A percentile compares a stretch with the other conserved stretches of the same genome.
phyloP scores from a whole-genome alignment of 2,797 vertebrate species.

The Diceros bicornis region DNA sequence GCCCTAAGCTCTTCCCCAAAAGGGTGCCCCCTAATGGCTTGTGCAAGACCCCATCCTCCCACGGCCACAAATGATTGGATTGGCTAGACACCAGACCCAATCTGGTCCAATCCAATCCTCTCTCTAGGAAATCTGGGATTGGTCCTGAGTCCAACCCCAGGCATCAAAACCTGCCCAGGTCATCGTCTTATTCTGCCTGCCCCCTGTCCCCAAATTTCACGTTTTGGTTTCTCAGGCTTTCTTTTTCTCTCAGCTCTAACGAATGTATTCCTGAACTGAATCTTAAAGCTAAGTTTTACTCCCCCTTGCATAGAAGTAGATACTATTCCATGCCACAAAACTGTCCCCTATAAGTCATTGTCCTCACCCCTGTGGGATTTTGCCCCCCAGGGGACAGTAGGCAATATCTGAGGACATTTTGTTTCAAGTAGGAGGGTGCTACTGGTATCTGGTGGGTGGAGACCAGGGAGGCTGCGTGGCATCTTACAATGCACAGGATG shows the following conservation, averaged over 20 bases:
- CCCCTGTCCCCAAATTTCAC: too few relatives aligned
- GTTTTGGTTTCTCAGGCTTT: not conserved
- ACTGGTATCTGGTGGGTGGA: not conserved
- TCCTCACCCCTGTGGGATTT: not conserved
- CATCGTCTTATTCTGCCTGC: not conserved
- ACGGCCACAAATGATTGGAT: not conserved
- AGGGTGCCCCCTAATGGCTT: not conserved
- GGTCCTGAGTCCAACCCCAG: rapidly evolving
- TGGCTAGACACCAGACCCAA: not conserved
- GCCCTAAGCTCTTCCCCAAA: not conserved
- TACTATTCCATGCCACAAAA: not conserved
- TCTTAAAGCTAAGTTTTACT: not conserved
- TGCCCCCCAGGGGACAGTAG: not conserved
- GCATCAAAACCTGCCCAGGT: not conserved
- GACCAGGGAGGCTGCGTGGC: not conserved
- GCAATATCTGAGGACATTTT: not conserved
- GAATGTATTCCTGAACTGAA: not conserved
- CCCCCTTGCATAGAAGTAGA: not conserved
- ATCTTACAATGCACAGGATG: not conserved
- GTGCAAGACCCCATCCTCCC: not conserved
- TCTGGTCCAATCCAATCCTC: not conserved
- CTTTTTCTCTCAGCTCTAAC: not conserved
- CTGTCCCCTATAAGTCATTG: not conserved
- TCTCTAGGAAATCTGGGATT: not conserved
- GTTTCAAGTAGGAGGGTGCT: not conserved